Percentiles rank a stretch among this genome's conserved stretches.
Evolutionary conservation across 92 coral and sea anemone species (phyloP).

Genomic region (Metridium senile): DNA sequence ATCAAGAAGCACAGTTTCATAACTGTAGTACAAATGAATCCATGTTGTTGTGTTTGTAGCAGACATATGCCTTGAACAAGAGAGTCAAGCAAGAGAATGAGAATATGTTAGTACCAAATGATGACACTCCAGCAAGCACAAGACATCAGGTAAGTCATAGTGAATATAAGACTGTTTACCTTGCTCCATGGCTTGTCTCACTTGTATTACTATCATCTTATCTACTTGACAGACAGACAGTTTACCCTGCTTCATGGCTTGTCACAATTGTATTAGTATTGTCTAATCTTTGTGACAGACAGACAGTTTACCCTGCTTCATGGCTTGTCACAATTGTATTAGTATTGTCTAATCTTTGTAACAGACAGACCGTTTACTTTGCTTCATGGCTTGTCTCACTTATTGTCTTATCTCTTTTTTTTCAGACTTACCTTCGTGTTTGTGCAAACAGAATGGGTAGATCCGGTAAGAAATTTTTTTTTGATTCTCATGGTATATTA

Average conservation of each 20-base stretch:
- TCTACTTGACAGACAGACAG: too few species aligned
- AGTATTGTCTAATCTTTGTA: background rate
- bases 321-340: background rate
- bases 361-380: too few species aligned
- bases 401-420: background rate
- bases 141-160: slow-evolving; percentile 64
- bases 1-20: too few species aligned
- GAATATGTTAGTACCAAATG: slow-evolving; percentile 47
- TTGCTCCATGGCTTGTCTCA: too few species aligned
- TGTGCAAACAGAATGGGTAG: slow-evolving; percentile 94
- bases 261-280: too few species aligned
- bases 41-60: background rate
- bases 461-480: slow-evolving; percentile 44
- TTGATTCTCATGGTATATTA: background rate
- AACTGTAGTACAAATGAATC: too few species aligned
- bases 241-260: too few species aligned
- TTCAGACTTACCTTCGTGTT: slow-evolving; percentile 82
- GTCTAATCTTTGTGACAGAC: too few species aligned
- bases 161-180: background rate
- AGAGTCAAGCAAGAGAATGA: slow-evolving; percentile 66
- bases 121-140: slow-evolving; percentile 93
- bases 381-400: background rate
- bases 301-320: too few species aligned
- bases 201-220: too few species aligned
- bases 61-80: slow-evolving; percentile 9